Evolutionary conservation across 2,797 vertebrate species (phyloP).

Genomic region (Scarus forsteni): DNA sequence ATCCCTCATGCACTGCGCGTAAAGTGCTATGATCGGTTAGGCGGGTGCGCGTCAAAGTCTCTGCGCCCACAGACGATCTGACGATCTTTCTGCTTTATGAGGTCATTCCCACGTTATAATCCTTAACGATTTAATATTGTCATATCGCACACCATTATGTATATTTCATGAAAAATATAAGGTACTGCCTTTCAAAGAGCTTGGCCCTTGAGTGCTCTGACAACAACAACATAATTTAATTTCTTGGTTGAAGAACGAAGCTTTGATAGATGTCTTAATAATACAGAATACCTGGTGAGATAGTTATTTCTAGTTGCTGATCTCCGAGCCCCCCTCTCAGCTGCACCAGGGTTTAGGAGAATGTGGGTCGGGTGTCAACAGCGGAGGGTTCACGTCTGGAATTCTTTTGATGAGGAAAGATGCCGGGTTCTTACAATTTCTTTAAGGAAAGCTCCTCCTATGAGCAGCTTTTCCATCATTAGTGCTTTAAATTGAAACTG

Average conservation of each 20-base stretch:
- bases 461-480: slow-evolving; percentile 28
- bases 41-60: too few species aligned
- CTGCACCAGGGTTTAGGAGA: slow-evolving; percentile 72
- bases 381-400: slow-evolving; percentile 74
- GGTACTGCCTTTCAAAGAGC: not conserved
- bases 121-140: too few species aligned
- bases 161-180: too few species aligned
- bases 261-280: slow-evolving; percentile 60
- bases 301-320: slow-evolving; percentile 74
- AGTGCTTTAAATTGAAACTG: slow-evolving; percentile 11
- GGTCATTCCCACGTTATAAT: too few species aligned
- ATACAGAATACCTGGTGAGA: slow-evolving; percentile 75
- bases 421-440: slow-evolving; percentile 18
- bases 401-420: slow-evolving; percentile 77
- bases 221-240: slow-evolving; percentile 26
- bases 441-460: slow-evolving; percentile 21
- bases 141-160: too few species aligned
- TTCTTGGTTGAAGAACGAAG: slow-evolving; percentile 27
- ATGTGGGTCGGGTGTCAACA: slow-evolving; percentile 78
- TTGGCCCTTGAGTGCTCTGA: not conserved
- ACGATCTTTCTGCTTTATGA: too few species aligned
- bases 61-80: too few species aligned
- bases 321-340: slow-evolving; percentile 61
- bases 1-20: too few species aligned
- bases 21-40: too few species aligned